These are phyloP conservation scores for Bicyclus anynana DNA, from an alignment of 1,140 invertebrate species.

Conservation along the genomic window DNA sequence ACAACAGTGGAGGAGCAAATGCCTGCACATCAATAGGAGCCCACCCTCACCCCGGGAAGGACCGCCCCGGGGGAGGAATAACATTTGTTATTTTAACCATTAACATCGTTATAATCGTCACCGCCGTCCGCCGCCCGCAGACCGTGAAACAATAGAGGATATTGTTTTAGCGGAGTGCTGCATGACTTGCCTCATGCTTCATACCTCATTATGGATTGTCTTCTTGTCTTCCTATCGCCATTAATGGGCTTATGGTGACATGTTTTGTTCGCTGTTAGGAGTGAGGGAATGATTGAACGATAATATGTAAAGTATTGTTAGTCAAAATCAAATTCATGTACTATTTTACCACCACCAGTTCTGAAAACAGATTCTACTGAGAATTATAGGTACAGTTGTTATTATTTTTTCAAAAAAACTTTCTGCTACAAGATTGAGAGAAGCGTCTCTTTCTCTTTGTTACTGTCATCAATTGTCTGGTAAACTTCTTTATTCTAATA, in stretches of 20 bases:
- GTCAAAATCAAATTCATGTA: too few relatives aligned
- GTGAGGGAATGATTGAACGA: too few relatives aligned
- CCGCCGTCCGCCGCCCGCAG: constrained; percentile 20
- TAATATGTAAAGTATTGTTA: too few relatives aligned
- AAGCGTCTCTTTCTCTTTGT: too few relatives aligned
- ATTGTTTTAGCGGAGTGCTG: constrained; percentile 20
- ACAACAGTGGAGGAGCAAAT: too few relatives aligned
- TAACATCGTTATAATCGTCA: constrained; percentile 43
- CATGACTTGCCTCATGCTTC: constrained; percentile 9
- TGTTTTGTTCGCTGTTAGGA: neutral
- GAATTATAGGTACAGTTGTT: too few relatives aligned
- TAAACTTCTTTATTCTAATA: too few relatives aligned
- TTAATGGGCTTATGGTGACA: neutral
- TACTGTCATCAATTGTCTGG: too few relatives aligned
- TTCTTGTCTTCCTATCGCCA: neutral
- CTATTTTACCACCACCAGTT: too few relatives aligned
- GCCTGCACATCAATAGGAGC: neutral
- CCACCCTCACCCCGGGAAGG: neutral
- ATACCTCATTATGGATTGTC: neutral
- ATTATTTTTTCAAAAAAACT: too few relatives aligned
- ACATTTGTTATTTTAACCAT: constrained; percentile 52
- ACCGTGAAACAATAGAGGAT: constrained; percentile 1
- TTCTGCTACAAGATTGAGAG: too few relatives aligned
- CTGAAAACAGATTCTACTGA: too few relatives aligned
- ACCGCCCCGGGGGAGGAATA: constrained; percentile 31